Conservation (phyloP, 2,113 vertebrate species). For the Grantiella picta region DNA sequence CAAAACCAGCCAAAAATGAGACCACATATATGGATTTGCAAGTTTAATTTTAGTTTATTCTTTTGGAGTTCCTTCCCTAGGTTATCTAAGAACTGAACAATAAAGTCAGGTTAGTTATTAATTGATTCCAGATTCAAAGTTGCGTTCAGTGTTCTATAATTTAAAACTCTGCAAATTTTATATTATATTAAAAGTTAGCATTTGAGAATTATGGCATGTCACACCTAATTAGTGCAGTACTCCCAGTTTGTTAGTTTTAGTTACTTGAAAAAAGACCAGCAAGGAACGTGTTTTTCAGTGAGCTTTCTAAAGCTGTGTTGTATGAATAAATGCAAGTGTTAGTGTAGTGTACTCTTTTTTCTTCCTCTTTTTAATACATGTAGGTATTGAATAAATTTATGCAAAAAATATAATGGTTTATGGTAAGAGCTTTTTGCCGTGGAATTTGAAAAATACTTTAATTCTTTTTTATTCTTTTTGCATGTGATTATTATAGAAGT, state of each 20-base stretch:
- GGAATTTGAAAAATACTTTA: neutral
- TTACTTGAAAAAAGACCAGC: neutral
- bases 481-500: neutral
- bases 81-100: neutral
- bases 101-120: neutral
- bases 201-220: neutral
- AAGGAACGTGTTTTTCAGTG: neutral
- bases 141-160: neutral
- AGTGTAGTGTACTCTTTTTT: neutral
- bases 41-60: neutral
- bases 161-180: neutral
- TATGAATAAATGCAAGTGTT: neutral
- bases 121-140: neutral
- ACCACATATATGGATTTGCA: neutral
- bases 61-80: neutral
- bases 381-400: neutral
- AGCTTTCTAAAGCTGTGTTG: neutral
- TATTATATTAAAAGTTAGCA: neutral
- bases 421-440: neutral
- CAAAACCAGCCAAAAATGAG: neutral
- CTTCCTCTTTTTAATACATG: neutral
- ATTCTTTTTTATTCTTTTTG: neutral
- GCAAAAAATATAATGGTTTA: neutral
- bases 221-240: neutral
- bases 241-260: neutral